phyloP scores from a whole-genome alignment of 2,113 vertebrate genomes.

The Trogon surrucura region DNA sequence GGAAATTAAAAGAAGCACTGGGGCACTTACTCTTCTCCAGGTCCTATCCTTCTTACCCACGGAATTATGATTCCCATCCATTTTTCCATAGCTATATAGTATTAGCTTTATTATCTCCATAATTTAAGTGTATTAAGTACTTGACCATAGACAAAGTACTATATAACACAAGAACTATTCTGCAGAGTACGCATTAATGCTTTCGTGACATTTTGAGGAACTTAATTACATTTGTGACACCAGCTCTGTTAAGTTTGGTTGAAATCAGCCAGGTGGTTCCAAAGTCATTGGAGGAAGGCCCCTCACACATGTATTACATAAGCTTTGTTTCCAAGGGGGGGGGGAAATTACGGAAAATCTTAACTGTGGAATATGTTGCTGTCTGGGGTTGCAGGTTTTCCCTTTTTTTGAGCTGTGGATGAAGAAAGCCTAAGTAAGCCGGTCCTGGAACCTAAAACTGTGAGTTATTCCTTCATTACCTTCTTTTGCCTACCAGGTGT shows the following conservation, averaged over 20 bases:
- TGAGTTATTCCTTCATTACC: background rate
- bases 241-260: background rate
- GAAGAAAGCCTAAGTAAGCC: rapidly evolving
- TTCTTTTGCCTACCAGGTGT: background rate
- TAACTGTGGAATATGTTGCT: background rate
- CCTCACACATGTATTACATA: background rate
- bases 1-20: background rate
- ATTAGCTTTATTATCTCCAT: background rate
- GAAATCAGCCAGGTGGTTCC: background rate
- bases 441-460: background rate
- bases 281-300: background rate
- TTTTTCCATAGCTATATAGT: background rate
- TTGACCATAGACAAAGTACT: background rate
- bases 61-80: background rate
- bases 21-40: background rate
- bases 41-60: background rate
- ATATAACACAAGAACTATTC: background rate
- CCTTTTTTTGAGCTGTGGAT: background rate
- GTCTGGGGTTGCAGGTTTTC: background rate
- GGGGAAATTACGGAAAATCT: background rate
- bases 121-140: background rate
- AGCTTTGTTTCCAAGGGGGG: background rate
- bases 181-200: background rate
- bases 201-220: background rate
- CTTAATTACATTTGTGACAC: background rate